Evolutionary conservation across 2,113 vertebrate genomes (phyloP).

Genomic region (Clupea harengus): DNA sequence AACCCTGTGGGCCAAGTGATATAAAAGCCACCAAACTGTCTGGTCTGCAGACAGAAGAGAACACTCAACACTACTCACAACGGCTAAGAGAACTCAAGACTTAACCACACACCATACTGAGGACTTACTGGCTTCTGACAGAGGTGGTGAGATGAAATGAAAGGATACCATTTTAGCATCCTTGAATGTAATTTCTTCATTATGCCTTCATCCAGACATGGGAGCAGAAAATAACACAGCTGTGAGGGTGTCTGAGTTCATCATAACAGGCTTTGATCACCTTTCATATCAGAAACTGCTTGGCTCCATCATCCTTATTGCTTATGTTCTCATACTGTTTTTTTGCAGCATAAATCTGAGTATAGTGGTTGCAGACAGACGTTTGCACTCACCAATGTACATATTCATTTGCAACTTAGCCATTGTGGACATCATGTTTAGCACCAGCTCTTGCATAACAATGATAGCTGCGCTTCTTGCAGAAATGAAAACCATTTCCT

Average conservation of each 20-base stretch:
- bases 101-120: not conserved
- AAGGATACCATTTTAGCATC: not conserved
- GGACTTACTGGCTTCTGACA: not conserved
- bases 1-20: not conserved
- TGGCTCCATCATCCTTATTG: slow-evolving; percentile 32
- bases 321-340: slow-evolving; percentile 31
- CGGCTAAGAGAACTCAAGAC: too few relatives aligned
- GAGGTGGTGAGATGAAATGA: not conserved
- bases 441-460: slow-evolving; percentile 23
- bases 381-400: slow-evolving; percentile 46
- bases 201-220: not conserved
- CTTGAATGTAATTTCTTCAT: not conserved
- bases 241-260: slow-evolving; percentile 29
- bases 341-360: slow-evolving; percentile 29
- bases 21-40: not conserved
- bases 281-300: slow-evolving; percentile 31
- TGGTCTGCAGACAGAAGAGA: too few relatives aligned
- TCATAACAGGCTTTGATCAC: slow-evolving; percentile 28
- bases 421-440: slow-evolving; percentile 37
- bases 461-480: slow-evolving; percentile 37
- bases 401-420: slow-evolving; percentile 44
- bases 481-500: slow-evolving; percentile 34
- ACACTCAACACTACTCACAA: too few relatives aligned
- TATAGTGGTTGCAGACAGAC: slow-evolving; percentile 30
- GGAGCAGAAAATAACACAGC: not conserved